phyloP scores from a whole-genome alignment of 2,113 vertebrate species.

The Rhabdomys dilectus region DNA sequence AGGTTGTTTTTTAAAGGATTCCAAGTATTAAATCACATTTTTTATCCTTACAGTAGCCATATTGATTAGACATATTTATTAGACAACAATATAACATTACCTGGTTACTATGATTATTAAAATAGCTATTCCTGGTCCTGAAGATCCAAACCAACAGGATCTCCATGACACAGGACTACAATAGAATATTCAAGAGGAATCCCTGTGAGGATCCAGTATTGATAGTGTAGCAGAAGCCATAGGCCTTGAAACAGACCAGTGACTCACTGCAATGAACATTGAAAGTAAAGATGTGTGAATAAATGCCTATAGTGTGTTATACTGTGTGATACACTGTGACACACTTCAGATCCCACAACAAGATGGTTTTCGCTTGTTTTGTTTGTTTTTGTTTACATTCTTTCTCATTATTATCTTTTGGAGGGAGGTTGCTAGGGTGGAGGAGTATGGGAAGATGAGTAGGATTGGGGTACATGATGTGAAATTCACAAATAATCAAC shows the following conservation, averaged over 20 bases:
- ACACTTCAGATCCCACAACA: neutral
- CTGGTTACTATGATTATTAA: neutral
- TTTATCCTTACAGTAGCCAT: neutral
- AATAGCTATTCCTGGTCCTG: neutral
- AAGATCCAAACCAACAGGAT: neutral
- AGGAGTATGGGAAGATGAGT: neutral
- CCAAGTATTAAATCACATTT: neutral
- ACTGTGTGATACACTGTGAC: neutral
- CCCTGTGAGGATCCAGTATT: neutral
- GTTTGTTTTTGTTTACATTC: neutral
- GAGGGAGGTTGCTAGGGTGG: neutral
- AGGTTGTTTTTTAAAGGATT: neutral
- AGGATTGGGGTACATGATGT: neutral
- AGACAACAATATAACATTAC: neutral
- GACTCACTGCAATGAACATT: neutral
- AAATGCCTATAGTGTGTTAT: neutral
- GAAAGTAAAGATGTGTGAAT: neutral
- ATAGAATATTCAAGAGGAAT: neutral
- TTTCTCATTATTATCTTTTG: neutral
- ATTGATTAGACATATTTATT: neutral
- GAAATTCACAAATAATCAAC: neutral
- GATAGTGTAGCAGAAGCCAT: neutral
- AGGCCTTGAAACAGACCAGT: neutral
- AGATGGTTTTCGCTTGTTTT: neutral
- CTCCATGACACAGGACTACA: neutral